Percentiles rank a stretch among this genome's conserved stretches.
phyloP scores from a whole-genome alignment of 2,888 invertebrate species.

The Tetrapedia diversipes region DNA sequence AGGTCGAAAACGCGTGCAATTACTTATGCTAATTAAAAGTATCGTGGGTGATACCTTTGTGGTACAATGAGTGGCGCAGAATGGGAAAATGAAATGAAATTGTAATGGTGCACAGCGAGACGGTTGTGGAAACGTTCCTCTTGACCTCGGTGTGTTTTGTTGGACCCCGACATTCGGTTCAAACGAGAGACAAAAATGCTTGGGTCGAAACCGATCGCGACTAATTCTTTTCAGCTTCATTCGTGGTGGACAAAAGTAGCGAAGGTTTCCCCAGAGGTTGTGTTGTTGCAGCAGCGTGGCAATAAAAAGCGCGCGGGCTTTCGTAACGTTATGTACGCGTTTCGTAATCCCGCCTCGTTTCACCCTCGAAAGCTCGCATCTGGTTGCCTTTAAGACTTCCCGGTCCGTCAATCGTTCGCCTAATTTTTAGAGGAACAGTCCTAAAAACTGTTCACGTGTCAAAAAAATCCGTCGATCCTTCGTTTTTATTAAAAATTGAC shows the following conservation, averaged over 20 bases:
- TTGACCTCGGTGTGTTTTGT: neutral
- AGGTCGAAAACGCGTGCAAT: neutral
- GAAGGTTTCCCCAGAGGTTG: neutral
- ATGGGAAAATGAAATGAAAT: neutral
- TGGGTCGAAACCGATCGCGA: no score
- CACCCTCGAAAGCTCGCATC: constrained; percentile 1
- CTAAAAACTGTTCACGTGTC: no score
- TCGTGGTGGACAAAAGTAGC: neutral
- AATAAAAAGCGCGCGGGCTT: neutral
- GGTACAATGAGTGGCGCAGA: neutral
- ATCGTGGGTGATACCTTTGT: no score
- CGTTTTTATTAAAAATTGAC: no score
- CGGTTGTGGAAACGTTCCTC: neutral
- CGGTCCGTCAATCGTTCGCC: neutral
- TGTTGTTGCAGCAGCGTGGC: neutral
- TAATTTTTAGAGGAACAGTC: neutral
- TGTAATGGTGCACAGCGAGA: neutral
- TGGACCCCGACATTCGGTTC: no score
- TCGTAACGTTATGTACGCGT: neutral
- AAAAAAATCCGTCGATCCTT: no score
- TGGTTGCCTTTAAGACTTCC: neutral
- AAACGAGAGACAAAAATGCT: no score
- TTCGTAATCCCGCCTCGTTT: neutral
- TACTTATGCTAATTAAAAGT: no score
- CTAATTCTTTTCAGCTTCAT: neutral